A percentile compares a stretch with the other conserved stretches of the same genome.
phyloP scores from a whole-genome alignment of 2,888 invertebrate species.

The Cistogaster globosa region DNA sequence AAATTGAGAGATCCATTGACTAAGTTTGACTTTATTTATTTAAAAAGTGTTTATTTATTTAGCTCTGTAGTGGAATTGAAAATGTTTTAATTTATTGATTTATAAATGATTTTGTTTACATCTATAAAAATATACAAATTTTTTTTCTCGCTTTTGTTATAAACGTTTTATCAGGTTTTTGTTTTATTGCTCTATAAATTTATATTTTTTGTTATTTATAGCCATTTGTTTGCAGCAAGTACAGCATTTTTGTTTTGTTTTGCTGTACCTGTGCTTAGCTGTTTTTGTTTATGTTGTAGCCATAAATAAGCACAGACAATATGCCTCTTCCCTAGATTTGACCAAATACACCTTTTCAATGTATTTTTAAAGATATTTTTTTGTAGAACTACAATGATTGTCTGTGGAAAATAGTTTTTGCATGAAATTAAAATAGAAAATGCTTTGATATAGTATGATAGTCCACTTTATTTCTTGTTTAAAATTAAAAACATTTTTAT shows the following conservation, averaged over 20 bases:
- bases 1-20: not conserved
- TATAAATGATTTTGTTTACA: no score
- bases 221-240: not conserved
- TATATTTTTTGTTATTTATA: slow-evolving; percentile 30
- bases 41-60: not conserved
- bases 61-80: no score
- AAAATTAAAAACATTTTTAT: not conserved
- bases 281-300: slow-evolving; percentile 34
- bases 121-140: not conserved
- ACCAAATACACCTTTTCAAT: slow-evolving; percentile 50
- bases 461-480: not conserved
- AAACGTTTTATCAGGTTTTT: not conserved
- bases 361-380: slow-evolving; percentile 21
- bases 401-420: not conserved
- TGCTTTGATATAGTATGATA: no score
- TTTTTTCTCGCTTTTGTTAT: not conserved
- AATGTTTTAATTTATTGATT: no score
- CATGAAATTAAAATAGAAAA: not conserved
- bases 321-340: slow-evolving; percentile 45
- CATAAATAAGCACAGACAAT: slow-evolving; percentile 54
- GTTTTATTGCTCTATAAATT: slow-evolving; percentile 1
- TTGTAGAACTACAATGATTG: not conserved
- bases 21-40: not conserved
- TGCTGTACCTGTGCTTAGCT: not conserved
- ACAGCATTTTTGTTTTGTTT: not conserved